phyloP scores from a whole-genome alignment of 2,888 invertebrate species.

The Thereva nobilitata region DNA sequence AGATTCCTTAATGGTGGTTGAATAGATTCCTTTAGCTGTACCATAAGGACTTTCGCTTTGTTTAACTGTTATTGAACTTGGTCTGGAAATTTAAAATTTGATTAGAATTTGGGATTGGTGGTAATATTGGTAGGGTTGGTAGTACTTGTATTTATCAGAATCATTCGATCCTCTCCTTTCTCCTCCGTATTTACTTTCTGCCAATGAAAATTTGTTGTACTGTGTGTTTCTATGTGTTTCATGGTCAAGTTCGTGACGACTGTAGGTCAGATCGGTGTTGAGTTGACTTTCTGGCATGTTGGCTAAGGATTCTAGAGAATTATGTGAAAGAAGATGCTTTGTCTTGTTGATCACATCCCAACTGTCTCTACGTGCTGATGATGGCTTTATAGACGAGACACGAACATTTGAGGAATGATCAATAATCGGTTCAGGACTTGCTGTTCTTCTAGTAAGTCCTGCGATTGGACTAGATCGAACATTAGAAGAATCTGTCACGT shows the following conservation, averaged over 20 bases:
- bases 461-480: conserved; percentile 62
- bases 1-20: conserved; percentile 57
- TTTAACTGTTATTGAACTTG: conserved; percentile 56
- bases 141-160: conserved; percentile 47
- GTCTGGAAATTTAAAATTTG: conserved; percentile 45
- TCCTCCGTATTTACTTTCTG: conserved; percentile 50
- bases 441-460: conserved; percentile 61
- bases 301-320: conserved; percentile 71
- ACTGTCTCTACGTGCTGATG: conserved; percentile 69
- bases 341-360: conserved; percentile 85
- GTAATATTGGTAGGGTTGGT: conserved; percentile 19
- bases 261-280: conserved; percentile 59
- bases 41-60: conserved; percentile 55
- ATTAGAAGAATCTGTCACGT: conserved; percentile 54
- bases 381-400: conserved; percentile 65
- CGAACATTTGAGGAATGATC: conserved; percentile 64
- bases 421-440: conserved; percentile 62
- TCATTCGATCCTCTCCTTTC: conserved; percentile 50
- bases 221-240: conserved; percentile 67
- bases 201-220: conserved; percentile 62
- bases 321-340: conserved; percentile 71
- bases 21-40: conserved; percentile 52
- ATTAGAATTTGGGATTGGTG: not conserved
- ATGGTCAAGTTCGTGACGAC: conserved; percentile 61
- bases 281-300: conserved; percentile 68